These are phyloP conservation scores for Uropetala carovei DNA, from an alignment of 2,888 invertebrate genomes.

Conservation along the genomic window DNA sequence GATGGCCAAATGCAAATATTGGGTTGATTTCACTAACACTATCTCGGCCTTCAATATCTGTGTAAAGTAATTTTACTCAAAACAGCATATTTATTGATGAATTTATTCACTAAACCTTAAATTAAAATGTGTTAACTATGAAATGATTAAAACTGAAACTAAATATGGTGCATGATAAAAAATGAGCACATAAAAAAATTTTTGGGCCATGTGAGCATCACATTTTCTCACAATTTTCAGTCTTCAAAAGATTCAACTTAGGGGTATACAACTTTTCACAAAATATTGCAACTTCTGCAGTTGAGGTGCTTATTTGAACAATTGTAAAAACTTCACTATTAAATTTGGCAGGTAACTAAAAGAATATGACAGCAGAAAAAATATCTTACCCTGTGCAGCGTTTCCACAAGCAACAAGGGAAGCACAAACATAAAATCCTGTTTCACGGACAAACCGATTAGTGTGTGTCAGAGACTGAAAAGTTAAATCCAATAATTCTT, in stretches of 20 bases:
- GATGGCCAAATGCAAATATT: constrained; percentile 74
- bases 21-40: constrained; percentile 72
- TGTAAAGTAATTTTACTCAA: constrained; percentile 53
- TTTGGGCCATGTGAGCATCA: too few relatives aligned
- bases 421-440: constrained; percentile 75
- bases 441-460: constrained; percentile 78
- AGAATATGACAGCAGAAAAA: neutral
- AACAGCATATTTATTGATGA: neutral
- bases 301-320: too few relatives aligned
- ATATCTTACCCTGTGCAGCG: constrained; percentile 69
- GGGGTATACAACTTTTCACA: too few relatives aligned
- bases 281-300: too few relatives aligned
- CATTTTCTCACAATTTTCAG: neutral
- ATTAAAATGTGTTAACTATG: too few relatives aligned
- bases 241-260: neutral
- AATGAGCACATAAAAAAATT: too few relatives aligned
- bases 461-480: constrained; percentile 75
- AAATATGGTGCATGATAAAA: too few relatives aligned
- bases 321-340: too few relatives aligned
- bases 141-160: too few relatives aligned
- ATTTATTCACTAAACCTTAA: neutral
- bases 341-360: neutral
- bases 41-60: constrained; percentile 69
- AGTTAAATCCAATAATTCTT: constrained; percentile 75
- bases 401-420: constrained; percentile 75